Percentiles rank a stretch among this genome's conserved stretches.
phyloP scores from a whole-genome alignment of 2,888 invertebrate species.

The Axea sp. region DNA sequence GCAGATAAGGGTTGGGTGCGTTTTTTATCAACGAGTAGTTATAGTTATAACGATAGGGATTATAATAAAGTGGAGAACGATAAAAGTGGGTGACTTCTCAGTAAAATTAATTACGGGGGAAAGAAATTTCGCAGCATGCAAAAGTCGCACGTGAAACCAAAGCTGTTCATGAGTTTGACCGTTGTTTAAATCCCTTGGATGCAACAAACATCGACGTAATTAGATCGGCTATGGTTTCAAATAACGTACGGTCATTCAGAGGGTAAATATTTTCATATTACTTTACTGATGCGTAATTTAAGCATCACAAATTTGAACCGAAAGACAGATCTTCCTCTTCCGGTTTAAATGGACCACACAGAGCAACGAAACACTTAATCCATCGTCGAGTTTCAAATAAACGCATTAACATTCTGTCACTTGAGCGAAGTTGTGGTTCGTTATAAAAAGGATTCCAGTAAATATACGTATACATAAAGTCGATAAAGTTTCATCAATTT shows the following conservation, averaged over 20 bases:
- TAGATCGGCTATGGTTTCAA: conserved; percentile 75
- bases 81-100: conserved; percentile 2
- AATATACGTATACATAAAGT: conserved; percentile 6
- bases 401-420: conserved; percentile 31
- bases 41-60: conserved; percentile 6
- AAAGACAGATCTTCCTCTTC: conserved; percentile 57
- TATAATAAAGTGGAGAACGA: conserved; percentile 14
- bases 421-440: too few relatives aligned
- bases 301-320: conserved; percentile 71
- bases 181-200: conserved; percentile 72
- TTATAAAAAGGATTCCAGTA: conserved; percentile 6
- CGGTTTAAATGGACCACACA: conserved; percentile 63
- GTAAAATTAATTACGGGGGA: conserved; percentile 20
- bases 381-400: conserved; percentile 25
- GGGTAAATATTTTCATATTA: conserved; percentile 79
- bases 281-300: conserved; percentile 76
- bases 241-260: conserved; percentile 74
- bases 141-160: conserved; percentile 66
- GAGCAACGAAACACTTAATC: conserved; percentile 29
- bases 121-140: conserved; percentile 9
- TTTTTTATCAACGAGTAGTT: conserved; percentile 16
- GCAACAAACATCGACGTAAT: conserved; percentile 71
- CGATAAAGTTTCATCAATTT: conserved; percentile 40
- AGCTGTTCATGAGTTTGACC: conserved; percentile 68
- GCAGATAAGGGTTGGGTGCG: conserved; percentile 6